Conservation (phyloP, 2,888 invertebrate genomes). For the Crossocerus cetratus region DNA sequence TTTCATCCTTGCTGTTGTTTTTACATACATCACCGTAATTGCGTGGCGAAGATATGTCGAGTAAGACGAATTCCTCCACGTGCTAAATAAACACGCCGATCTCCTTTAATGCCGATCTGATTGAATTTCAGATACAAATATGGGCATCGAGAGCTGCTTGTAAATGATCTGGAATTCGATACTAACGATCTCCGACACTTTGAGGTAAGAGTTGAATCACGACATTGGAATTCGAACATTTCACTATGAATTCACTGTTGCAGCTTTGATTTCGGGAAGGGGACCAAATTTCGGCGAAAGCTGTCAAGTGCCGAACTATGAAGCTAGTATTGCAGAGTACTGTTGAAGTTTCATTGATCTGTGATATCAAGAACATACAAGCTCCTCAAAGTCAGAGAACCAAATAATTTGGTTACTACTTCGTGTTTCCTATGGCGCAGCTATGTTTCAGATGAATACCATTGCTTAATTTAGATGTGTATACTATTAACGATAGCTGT, state of each 20-base stretch:
- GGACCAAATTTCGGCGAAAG: constrained; percentile 12
- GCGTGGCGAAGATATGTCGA: constrained; percentile 76
- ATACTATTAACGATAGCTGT: constrained; percentile 9
- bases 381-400: constrained; percentile 41
- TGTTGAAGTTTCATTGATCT: constrained; percentile 60
- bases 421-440: constrained; percentile 37
- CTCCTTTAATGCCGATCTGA: constrained; percentile 3
- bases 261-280: constrained; percentile 53
- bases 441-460: constrained; percentile 37
- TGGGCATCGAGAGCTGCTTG: constrained; percentile 76
- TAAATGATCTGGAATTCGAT: constrained; percentile 77
- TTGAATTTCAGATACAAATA: constrained; percentile 68
- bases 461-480: constrained; percentile 14
- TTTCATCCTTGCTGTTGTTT: constrained; percentile 71
- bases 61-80: constrained; percentile 66
- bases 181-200: constrained; percentile 76
- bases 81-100: not conserved
- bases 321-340: constrained; percentile 30
- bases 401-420: constrained; percentile 49
- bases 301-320: constrained; percentile 21
- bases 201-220: constrained; percentile 70
- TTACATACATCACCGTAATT: constrained; percentile 75
- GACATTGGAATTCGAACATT: not conserved
- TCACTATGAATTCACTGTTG: constrained; percentile 25
- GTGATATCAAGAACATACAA: constrained; percentile 62